These are phyloP conservation scores for Scaptomyza flava DNA, from an alignment of 2,888 invertebrate genomes.

Conservation along the genomic window DNA sequence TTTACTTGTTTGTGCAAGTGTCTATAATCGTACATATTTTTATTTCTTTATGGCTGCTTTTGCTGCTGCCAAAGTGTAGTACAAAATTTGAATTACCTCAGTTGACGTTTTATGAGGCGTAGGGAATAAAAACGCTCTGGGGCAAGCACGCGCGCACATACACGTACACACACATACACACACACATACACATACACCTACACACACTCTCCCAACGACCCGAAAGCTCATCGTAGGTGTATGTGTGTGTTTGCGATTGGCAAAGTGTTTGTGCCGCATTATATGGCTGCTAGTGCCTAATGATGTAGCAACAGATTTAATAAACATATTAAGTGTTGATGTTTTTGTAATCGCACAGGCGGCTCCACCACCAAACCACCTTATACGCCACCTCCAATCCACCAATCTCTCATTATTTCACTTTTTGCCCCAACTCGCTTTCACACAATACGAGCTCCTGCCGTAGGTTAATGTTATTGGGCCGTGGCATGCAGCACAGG, in stretches of 20 bases:
- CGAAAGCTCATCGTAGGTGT: background rate
- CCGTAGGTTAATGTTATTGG: slow-evolving; percentile 38
- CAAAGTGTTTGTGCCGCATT: slow-evolving; percentile 72
- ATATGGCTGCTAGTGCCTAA: slow-evolving; percentile 78
- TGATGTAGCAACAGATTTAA: slow-evolving; percentile 81
- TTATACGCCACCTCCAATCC: background rate
- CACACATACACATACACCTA: background rate
- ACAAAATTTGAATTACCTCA: slow-evolving; percentile 59
- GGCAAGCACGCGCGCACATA: background rate
- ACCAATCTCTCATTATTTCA: background rate
- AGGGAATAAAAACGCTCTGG: slow-evolving; percentile 58
- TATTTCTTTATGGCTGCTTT: slow-evolving; percentile 40
- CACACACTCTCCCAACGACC: slow-evolving; percentile 1
- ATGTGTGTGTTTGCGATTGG: slow-evolving; percentile 29
- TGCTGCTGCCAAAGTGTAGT: slow-evolving; percentile 43
- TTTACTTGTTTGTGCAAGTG: background rate
- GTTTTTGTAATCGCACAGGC: slow-evolving; percentile 74
- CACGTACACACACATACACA: background rate
- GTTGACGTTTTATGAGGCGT: slow-evolving; percentile 58
- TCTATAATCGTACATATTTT: background rate
- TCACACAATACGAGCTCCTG: slow-evolving; percentile 15
- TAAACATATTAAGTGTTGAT: slow-evolving; percentile 80
- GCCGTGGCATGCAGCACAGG: slow-evolving; percentile 29
- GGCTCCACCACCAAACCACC: slow-evolving; percentile 21
- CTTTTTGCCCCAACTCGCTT: slow-evolving; percentile 5